phyloP scores from a whole-genome alignment of 2,888 invertebrate species.

The Caradrina kadenii region DNA sequence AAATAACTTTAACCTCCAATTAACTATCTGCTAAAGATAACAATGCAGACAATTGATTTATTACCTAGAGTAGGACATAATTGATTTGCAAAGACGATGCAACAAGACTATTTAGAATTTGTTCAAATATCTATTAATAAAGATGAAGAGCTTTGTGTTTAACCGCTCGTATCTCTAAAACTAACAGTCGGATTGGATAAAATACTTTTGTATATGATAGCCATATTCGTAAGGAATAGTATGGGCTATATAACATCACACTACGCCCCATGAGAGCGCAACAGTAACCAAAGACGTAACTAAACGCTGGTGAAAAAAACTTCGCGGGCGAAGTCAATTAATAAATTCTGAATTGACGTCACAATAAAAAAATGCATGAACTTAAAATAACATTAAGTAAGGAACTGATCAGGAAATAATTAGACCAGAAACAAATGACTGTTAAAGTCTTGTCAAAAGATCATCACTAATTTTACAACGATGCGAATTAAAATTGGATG shows the following conservation, averaged over 20 bases:
- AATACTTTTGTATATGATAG: too few species aligned
- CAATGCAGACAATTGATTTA: neutral
- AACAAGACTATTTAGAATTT: neutral
- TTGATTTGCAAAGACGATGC: neutral
- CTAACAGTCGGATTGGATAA: too few species aligned
- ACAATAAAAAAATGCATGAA: neutral
- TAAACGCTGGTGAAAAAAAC: too few species aligned
- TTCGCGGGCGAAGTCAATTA: neutral
- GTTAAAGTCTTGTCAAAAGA: conserved; percentile 24
- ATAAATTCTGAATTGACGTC: neutral
- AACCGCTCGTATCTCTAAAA: too few species aligned
- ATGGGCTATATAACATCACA: too few species aligned
- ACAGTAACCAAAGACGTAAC: too few species aligned
- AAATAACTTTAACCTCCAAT: conserved; percentile 31
- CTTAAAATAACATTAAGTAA: conserved; percentile 28
- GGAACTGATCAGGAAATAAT: conserved; percentile 26
- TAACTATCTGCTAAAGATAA: conserved; percentile 4
- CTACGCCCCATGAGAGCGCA: too few species aligned
- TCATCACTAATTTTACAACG: neutral
- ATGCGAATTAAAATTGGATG: too few species aligned
- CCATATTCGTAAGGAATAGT: too few species aligned
- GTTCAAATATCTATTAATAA: neutral
- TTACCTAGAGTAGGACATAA: neutral
- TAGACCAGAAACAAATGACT: conserved; percentile 19
- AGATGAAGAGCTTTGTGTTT: too few species aligned